Conservation (phyloP, 2,888 invertebrate species). For the Psococerastis gibbosa region DNA sequence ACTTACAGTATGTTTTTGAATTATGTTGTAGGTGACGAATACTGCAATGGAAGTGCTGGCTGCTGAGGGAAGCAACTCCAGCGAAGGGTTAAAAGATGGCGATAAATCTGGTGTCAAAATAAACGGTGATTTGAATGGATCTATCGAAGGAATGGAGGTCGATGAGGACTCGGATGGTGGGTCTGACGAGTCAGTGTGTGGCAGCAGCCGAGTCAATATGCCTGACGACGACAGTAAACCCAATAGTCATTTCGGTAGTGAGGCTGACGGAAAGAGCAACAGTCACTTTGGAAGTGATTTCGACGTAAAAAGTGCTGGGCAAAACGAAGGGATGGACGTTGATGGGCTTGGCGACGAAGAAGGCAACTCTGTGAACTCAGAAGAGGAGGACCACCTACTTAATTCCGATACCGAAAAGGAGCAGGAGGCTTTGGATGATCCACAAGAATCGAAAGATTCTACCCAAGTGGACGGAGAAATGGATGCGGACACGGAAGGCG, state of each 20-base stretch:
- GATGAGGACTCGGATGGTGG: not conserved
- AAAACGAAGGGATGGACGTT: not conserved
- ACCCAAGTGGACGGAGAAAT: not conserved
- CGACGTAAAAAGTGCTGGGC: no score
- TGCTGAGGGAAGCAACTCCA: not conserved
- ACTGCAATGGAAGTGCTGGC: not conserved
- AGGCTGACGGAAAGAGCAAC: not conserved
- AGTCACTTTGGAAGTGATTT: not conserved
- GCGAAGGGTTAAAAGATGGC: not conserved
- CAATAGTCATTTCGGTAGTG: not conserved
- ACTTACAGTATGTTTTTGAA: not conserved
- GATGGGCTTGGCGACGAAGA: no score
- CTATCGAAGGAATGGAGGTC: not conserved
- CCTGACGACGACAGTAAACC: not conserved
- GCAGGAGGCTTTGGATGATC: not conserved
- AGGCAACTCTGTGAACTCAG: not conserved
- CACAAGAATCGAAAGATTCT: not conserved
- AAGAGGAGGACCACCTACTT: not conserved
- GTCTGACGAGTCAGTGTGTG: not conserved
- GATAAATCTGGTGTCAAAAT: not conserved
- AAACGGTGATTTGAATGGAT: conserved; percentile 1
- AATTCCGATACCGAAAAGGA: conserved; percentile 1
- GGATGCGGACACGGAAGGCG: not conserved
- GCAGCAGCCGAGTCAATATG: not conserved
- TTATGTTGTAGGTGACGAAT: not conserved